Percentiles rank a stretch among this genome's conserved stretches.
These are phyloP conservation scores for Anguilla marmorata DNA, from an alignment of 2,797 vertebrate genomes.

Conservation along the genomic window DNA sequence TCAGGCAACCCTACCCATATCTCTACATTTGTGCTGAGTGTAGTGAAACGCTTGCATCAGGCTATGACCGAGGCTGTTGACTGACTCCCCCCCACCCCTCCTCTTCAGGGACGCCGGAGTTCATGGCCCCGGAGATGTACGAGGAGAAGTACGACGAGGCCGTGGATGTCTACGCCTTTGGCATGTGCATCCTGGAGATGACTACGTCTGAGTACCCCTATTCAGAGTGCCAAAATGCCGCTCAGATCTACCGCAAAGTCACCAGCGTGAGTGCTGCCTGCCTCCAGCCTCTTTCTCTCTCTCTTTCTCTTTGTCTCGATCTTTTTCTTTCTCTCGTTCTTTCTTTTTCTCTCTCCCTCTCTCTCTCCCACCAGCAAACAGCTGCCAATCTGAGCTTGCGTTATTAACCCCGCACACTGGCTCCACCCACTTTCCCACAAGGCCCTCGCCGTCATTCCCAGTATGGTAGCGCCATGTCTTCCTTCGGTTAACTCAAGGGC, in stretches of 20 bases:
- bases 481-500: background rate
- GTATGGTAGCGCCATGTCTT: background rate
- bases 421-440: background rate
- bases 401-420: background rate
- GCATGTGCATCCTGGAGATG: slow-evolving; percentile 99
- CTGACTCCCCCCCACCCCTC: slow-evolving; percentile 13
- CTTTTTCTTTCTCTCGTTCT: background rate
- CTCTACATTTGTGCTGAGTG: background rate
- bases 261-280: slow-evolving; percentile 78
- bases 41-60: background rate
- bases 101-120: slow-evolving; percentile 87
- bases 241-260: slow-evolving; percentile 95
- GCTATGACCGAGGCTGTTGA: slow-evolving; percentile 21
- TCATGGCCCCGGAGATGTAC: slow-evolving; percentile 98
- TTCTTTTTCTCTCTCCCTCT: background rate
- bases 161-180: slow-evolving; percentile 91
- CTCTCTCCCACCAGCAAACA: background rate
- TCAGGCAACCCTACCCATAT: background rate
- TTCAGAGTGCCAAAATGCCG: slow-evolving; percentile 90
- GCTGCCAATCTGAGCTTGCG: background rate
- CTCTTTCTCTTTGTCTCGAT: background rate
- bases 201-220: slow-evolving; percentile 94
- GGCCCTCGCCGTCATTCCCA: background rate
- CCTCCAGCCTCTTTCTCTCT: too few species aligned
- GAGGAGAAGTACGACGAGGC: slow-evolving; percentile 94